phyloP scores from a whole-genome alignment of 35 echinoderm and acorn worm species.

The Lytechinus pictus region DNA sequence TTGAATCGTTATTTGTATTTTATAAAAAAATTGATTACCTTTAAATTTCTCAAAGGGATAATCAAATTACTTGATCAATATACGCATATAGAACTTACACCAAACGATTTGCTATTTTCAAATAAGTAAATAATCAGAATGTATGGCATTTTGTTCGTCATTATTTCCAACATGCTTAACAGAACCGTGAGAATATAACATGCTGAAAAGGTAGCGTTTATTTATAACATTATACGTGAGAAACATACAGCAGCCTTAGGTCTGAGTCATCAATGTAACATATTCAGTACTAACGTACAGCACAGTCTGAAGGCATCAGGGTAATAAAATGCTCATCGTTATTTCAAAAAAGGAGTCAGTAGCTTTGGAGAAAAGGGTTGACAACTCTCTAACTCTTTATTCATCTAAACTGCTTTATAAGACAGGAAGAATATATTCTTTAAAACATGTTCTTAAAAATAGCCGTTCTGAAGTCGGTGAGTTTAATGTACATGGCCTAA shows the following conservation, averaged over 20 bases:
- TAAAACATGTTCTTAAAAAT: neutral
- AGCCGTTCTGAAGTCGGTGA: too few relatives aligned
- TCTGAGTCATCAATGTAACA: conserved; percentile 12
- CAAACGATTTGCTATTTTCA: too few relatives aligned
- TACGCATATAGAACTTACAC: too few relatives aligned
- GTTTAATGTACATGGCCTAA: too few relatives aligned
- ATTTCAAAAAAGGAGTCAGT: neutral
- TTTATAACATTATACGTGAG: neutral
- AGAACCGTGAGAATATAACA: neutral
- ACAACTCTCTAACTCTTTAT: neutral
- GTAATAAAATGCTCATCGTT: neutral
- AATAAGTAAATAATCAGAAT: too few relatives aligned
- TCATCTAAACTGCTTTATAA: neutral
- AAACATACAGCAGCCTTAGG: neutral
- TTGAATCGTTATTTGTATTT: too few relatives aligned
- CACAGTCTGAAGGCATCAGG: neutral
- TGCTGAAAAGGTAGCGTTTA: neutral
- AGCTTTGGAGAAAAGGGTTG: neutral
- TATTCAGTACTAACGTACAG: neutral
- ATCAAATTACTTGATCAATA: too few relatives aligned
- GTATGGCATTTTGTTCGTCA: too few relatives aligned
- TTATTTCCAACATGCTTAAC: too few relatives aligned
- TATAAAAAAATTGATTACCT: too few relatives aligned
- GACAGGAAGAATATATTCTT: neutral
- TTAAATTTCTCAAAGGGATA: too few relatives aligned